These are phyloP conservation scores for Rhaphigaster nebulosa DNA, from an alignment of 2,888 invertebrate genomes.

Conservation along the genomic window DNA sequence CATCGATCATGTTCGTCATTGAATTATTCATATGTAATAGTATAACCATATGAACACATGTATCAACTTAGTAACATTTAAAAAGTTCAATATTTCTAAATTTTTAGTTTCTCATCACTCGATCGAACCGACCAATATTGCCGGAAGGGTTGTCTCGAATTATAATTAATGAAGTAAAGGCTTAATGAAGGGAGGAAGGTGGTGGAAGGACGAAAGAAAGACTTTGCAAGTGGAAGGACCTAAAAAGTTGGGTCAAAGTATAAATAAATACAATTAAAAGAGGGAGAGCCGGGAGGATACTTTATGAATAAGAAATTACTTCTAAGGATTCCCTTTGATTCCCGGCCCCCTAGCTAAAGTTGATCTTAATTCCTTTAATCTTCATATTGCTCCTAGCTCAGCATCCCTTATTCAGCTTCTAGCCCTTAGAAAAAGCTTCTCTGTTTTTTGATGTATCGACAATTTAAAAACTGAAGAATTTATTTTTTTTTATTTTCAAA, in stretches of 20 bases:
- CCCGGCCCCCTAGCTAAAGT: background rate
- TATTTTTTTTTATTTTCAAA: background rate
- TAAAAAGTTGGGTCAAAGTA: conserved; percentile 38
- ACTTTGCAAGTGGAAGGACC: background rate
- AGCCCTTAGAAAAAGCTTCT: background rate
- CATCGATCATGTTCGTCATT: too few species aligned
- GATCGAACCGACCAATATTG: background rate
- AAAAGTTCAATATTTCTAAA: too few species aligned
- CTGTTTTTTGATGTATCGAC: background rate
- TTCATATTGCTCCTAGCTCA: conserved; percentile 31
- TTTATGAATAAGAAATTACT: conserved; percentile 44
- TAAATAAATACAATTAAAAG: conserved; percentile 48
- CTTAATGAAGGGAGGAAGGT: conserved; percentile 33
- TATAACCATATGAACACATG: too few species aligned
- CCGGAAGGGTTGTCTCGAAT: background rate
- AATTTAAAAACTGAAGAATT: background rate
- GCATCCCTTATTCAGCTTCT: background rate
- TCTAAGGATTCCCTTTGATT: conserved; percentile 39
- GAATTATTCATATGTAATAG: too few species aligned
- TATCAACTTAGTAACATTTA: too few species aligned
- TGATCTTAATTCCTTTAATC: conserved; percentile 42
- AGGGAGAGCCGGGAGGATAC: background rate
- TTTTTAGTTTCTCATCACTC: background rate
- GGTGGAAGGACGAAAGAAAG: background rate
- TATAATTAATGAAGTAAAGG: conserved; percentile 40